A percentile compares a stretch with the other conserved stretches of the same genome.
Conservation (phyloP, 2,888 invertebrate genomes). For the Chrysomela aeneicollis region DNA sequence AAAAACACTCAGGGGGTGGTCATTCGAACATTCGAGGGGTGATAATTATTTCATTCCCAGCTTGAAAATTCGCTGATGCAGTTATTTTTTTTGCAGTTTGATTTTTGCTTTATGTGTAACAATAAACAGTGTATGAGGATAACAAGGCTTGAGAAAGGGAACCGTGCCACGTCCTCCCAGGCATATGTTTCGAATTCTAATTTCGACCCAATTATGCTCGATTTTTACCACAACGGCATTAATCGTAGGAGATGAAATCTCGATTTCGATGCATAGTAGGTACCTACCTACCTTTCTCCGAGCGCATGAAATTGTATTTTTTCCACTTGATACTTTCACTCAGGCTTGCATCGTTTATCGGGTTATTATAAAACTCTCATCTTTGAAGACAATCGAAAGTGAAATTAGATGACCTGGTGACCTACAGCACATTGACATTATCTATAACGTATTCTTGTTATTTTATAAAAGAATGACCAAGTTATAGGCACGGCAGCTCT, state of each 20-base stretch:
- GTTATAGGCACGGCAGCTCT: too few relatives aligned
- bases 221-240: not conserved
- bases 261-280: not conserved
- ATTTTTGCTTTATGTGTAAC: too few relatives aligned
- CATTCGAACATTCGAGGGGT: too few relatives aligned
- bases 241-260: slow-evolving; percentile 6
- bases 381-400: slow-evolving; percentile 32
- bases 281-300: slow-evolving; percentile 1
- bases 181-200: not conserved
- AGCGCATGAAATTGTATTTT: not conserved
- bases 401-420: slow-evolving; percentile 35
- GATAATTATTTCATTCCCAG: too few relatives aligned
- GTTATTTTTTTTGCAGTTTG: too few relatives aligned
- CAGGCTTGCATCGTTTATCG: slow-evolving; percentile 12
- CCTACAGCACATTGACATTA: slow-evolving; percentile 18
- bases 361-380: slow-evolving; percentile 22
- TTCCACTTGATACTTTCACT: slow-evolving; percentile 17
- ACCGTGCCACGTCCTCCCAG: too few relatives aligned
- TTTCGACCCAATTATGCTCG: not conserved
- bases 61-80: too few relatives aligned
- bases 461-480: too few relatives aligned
- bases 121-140: too few relatives aligned
- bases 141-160: too few relatives aligned
- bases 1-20: too few relatives aligned
- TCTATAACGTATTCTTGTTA: too few relatives aligned